Conservation (phyloP, 2,113 vertebrate species). For the Eubucco bourcierii region DNA sequence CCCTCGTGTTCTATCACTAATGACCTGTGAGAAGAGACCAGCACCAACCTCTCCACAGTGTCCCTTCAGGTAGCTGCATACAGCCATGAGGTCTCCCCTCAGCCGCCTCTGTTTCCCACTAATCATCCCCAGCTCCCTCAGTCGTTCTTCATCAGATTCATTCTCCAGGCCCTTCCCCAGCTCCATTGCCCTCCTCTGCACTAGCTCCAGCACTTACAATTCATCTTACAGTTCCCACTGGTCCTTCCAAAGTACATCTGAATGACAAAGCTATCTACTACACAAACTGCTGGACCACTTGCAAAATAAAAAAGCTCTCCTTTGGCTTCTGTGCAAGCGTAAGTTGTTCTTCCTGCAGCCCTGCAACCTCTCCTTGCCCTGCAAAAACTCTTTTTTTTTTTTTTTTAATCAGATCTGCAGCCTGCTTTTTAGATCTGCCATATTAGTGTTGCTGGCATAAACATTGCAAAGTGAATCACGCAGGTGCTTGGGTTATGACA, state of each 20-base stretch:
- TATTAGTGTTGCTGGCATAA: background rate
- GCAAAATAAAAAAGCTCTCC: background rate
- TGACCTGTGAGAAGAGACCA: too few relatives aligned
- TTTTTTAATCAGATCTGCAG: background rate
- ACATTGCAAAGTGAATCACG: background rate
- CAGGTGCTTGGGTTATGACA: background rate
- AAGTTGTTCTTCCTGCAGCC: background rate
- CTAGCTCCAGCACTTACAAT: background rate
- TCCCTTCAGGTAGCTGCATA: too few relatives aligned
- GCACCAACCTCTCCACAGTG: too few relatives aligned
- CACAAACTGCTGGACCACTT: background rate
- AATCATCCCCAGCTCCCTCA: too few relatives aligned
- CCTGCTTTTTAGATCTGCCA: constrained; percentile 2
- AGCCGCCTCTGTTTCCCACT: too few relatives aligned
- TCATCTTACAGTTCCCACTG: background rate
- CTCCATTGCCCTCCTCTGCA: too few relatives aligned
- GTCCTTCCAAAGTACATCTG: background rate
- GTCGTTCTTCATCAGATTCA: too few relatives aligned
- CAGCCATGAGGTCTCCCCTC: too few relatives aligned
- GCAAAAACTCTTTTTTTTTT: background rate
- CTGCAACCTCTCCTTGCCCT: background rate
- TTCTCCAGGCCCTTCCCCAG: too few relatives aligned
- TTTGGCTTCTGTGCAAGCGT: background rate
- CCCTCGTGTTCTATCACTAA: too few relatives aligned
- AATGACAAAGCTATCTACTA: background rate